These are phyloP conservation scores for Drosophila prostipennis DNA, from an alignment of 2,888 invertebrate species.

Conservation along the genomic window DNA sequence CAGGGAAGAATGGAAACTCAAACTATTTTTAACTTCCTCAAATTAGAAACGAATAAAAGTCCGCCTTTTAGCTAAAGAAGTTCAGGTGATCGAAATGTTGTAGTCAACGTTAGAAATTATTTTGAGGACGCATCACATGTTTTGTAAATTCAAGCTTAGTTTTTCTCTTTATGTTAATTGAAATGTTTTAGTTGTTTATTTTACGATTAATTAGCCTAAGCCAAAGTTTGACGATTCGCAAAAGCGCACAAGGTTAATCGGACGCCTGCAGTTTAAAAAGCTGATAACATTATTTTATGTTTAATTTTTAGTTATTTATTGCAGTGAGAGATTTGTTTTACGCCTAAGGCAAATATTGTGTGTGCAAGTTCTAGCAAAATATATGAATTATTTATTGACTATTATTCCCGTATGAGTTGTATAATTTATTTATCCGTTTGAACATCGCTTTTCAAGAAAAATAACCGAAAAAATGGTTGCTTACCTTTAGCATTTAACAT, in stretches of 20 bases:
- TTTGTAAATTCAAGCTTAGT: slow-evolving; percentile 13
- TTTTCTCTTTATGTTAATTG: slow-evolving; percentile 41
- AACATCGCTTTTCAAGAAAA: no score
- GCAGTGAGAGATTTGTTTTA: slow-evolving; percentile 47
- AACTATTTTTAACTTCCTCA: slow-evolving; percentile 48
- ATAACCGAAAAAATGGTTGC: not conserved
- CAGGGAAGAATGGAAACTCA: slow-evolving; percentile 60
- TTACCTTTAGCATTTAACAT: not conserved
- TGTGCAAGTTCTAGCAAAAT: slow-evolving; percentile 61
- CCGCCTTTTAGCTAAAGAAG: slow-evolving; percentile 24
- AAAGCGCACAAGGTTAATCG: slow-evolving; percentile 30
- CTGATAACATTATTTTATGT: slow-evolving; percentile 40
- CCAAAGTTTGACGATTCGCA: slow-evolving; percentile 27
- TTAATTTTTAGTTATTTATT: slow-evolving; percentile 65
- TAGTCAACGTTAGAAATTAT: slow-evolving; percentile 43
- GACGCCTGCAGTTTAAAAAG: slow-evolving; percentile 26
- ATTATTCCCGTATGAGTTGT: slow-evolving; percentile 9
- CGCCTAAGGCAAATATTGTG: slow-evolving; percentile 38
- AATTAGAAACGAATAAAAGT: slow-evolving; percentile 30
- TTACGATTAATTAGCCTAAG: slow-evolving; percentile 42
- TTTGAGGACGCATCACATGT: slow-evolving; percentile 27
- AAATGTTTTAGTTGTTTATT: slow-evolving; percentile 53
- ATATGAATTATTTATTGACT: slow-evolving; percentile 69
- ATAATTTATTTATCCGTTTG: not conserved
- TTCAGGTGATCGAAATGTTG: slow-evolving; percentile 59